Evolutionary conservation across 2,888 invertebrate species (phyloP), one percentile per base, ranked within the genome.

Genomic region (Chouioia cunea): DNA sequence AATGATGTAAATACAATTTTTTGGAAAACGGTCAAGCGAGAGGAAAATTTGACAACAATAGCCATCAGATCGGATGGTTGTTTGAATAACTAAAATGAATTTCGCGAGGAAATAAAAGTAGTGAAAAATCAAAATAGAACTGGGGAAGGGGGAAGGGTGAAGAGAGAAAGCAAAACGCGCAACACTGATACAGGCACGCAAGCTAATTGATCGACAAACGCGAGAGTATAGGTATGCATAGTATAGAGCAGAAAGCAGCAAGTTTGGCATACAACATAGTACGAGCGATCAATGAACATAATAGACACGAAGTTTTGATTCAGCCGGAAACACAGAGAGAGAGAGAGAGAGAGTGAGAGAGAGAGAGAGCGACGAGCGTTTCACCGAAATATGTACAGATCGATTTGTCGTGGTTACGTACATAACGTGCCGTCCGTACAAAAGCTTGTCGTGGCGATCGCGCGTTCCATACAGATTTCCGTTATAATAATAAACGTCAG

Each of bases 301-400:
- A 66, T 71, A 66, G 50, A 65, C 52, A 66, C 57, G n/a, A 63
- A 71, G 65, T 71, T 71, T 66, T 63, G 71, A 66, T 71, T 71
- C 63, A 16, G 27, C 16, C n/a, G 56, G 46, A 69, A 36, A 69
- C 58, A 65, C 36, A 44, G 43, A n/a, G n/a, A n/a, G n/a, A n/a
- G n/a, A n/a, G n/a, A n/a, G n/a, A n/a, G n/a, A n/a, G n/a, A n/a
- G n/a, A n/a, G n/a, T n/a, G n/a, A n/a, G n/a, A n/a, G n/a, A n/a
- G n/a, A n/a, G n/a, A n/a, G n/a, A n/a, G n/a, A n/a, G n/a, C n/a
- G n/a, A 46, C 20, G 46, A 20, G n/a, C 36, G 53, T 3, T 12
- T 16, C 15, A 12, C 47, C 71, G 66, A 67, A 71, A 71, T 67
- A 67, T 66, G 63, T 67, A 64, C 16, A 71, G 58, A 64, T 70